Evolutionary conservation across 2,113 vertebrate genomes (phyloP).

Genomic region (Dissostichus mawsoni): DNA sequence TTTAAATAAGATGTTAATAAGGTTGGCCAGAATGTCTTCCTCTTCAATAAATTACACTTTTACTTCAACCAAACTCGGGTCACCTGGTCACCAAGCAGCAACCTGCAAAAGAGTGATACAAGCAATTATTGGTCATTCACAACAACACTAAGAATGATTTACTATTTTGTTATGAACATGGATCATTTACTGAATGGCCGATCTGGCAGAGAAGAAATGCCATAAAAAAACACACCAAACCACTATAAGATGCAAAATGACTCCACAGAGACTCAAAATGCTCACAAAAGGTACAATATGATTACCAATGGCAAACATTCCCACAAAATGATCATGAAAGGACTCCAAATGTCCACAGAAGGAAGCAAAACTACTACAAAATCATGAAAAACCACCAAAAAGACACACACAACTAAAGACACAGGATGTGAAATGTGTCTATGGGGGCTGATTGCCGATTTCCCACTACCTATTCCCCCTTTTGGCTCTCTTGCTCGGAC

Average conservation of each 20-base stretch:
- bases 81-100: constrained; percentile 77
- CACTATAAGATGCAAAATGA: background rate
- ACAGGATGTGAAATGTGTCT: too few relatives aligned
- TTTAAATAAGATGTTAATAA: background rate
- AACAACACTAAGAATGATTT: background rate
- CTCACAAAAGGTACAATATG: background rate
- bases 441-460: too few relatives aligned
- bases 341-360: background rate
- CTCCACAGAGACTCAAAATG: background rate
- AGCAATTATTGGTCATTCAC: background rate
- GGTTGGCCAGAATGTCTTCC: background rate
- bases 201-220: background rate
- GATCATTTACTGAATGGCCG: background rate
- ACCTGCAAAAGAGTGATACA: constrained; percentile 46
- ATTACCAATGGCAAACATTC: background rate
- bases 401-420: too few relatives aligned
- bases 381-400: background rate
- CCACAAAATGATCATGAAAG: background rate
- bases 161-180: background rate
- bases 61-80: constrained; percentile 71
- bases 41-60: constrained; percentile 36
- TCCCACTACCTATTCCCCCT: too few relatives aligned
- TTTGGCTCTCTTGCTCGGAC: too few relatives aligned
- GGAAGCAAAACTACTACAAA: background rate
- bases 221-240: background rate